Evolutionary conservation across 2,888 invertebrate genomes (phyloP), one percentile per base, ranked within the genome.

Genomic region (Chrysomela aeneicollis): DNA sequence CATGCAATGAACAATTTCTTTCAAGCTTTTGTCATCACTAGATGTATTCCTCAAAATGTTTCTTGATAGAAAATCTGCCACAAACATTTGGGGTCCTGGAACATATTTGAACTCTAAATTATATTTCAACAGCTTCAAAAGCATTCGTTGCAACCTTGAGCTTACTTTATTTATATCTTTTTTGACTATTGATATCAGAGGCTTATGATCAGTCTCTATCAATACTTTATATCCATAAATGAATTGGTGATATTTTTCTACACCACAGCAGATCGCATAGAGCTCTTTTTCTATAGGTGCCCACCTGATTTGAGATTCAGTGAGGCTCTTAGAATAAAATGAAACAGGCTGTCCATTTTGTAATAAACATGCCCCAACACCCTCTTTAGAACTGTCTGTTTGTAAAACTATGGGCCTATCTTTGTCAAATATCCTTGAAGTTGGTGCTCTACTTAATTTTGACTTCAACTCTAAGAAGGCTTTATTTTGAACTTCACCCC

Each of bases 1-100:
- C 49, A 49, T 49, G 49, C 19, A 49, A 49, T 49, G 49, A 49
- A 49, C 49, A 18, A 49, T 49, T 49, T 49, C 19, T 49, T 17
- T 22, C 22, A 51, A 12, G 26, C 21, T 51, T 51, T 51, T 51
- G n/a, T 22, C 51, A 26, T n/a, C 51, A 51, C 19, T 19, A n/a
- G 51, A 0, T 26, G 17, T 51, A 10, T 42, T 42, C 4, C 42
- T 9, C 22, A 17, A 3, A 51, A 6, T 12, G 10, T 51, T 49
- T 18, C 49, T 49, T 2, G 42, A 42, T 6, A 42, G 42, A 42
- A 42, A 49, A 5, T 49, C 15, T 49, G 49, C 6, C 49, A 49
- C 49, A 42, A 42, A 42, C 49, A 49, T 49, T 49, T 18, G 18
- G 18, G 49, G 19, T 49, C 49, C 49, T 18, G 6, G 15, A 49